These are phyloP conservation scores for Tetrax tetrax DNA, from an alignment of 2,113 vertebrate genomes.

Conservation along the genomic window DNA sequence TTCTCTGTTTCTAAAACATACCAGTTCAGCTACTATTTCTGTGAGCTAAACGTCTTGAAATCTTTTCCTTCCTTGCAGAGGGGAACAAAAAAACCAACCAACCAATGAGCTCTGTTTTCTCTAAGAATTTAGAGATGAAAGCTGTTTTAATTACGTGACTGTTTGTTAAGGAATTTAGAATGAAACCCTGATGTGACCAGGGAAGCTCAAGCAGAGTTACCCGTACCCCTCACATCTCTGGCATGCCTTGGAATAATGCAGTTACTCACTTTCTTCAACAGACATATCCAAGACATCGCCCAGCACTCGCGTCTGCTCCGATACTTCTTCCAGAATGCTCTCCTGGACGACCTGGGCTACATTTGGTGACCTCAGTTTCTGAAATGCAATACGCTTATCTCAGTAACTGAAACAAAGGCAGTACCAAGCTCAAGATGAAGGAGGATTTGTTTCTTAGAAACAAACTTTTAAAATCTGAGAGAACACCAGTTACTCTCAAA, in stretches of 20 bases:
- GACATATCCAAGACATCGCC: slow-evolving; percentile 72
- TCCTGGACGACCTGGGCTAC: slow-evolving; percentile 69
- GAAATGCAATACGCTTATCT: slow-evolving; percentile 17
- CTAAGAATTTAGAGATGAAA: background rate
- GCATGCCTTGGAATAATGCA: background rate
- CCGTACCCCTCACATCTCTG: background rate
- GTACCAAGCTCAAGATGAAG: background rate
- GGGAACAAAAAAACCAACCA: background rate
- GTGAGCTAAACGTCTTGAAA: background rate
- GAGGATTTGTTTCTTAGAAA: background rate
- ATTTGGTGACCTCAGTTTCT: slow-evolving; percentile 75
- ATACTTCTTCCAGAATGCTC: slow-evolving; percentile 74
- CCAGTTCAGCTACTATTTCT: background rate
- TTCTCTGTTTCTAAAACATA: background rate
- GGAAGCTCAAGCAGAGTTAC: background rate
- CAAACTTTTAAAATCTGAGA: background rate
- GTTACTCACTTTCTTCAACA: slow-evolving; percentile 76
- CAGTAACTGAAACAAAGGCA: background rate
- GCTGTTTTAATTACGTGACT: background rate
- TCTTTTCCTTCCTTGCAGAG: background rate
- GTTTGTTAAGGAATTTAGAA: background rate
- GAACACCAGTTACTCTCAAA: background rate
- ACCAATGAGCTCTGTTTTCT: background rate
- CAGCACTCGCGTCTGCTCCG: slow-evolving; percentile 68
- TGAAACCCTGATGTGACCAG: background rate